Evolutionary conservation across 2,888 invertebrate species (phyloP).

Genomic region (Sphinx pinastri): DNA sequence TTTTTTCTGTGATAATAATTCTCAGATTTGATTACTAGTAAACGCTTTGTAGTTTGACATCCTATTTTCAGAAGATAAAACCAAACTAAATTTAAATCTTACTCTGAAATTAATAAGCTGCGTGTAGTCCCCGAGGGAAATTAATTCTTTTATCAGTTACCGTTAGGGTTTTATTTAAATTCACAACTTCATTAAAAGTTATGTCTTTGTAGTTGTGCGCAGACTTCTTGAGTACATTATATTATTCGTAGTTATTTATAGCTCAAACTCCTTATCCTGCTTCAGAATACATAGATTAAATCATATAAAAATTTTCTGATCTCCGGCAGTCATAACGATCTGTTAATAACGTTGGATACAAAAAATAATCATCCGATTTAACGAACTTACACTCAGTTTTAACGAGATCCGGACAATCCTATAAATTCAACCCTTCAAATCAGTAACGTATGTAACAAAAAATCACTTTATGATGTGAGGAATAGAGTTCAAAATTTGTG

Average conservation of each 20-base stretch:
- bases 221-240: background rate
- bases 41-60: background rate
- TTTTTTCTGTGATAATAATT: too few relatives aligned
- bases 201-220: background rate
- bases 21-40: too few relatives aligned
- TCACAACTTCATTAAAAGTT: constrained; percentile 40
- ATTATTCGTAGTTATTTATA: background rate
- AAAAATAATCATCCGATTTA: background rate
- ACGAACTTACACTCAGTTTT: background rate
- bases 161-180: constrained; percentile 45
- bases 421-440: constrained; percentile 5
- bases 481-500: constrained; percentile 48
- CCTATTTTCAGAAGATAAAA: constrained; percentile 32
- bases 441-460: background rate
- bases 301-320: background rate
- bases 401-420: background rate
- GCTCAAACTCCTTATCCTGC: background rate
- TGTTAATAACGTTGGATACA: background rate
- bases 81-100: constrained; percentile 44
- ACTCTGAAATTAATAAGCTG: constrained; percentile 59
- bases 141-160: constrained; percentile 59
- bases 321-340: background rate
- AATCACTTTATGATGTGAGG: constrained; percentile 1
- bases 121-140: constrained; percentile 62
- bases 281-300: background rate